Percentiles rank a stretch among this genome's conserved stretches.
phyloP scores from a whole-genome alignment of 2,113 vertebrate genomes.

The western clawed frog (Xenopus tropicalis) region DNA sequence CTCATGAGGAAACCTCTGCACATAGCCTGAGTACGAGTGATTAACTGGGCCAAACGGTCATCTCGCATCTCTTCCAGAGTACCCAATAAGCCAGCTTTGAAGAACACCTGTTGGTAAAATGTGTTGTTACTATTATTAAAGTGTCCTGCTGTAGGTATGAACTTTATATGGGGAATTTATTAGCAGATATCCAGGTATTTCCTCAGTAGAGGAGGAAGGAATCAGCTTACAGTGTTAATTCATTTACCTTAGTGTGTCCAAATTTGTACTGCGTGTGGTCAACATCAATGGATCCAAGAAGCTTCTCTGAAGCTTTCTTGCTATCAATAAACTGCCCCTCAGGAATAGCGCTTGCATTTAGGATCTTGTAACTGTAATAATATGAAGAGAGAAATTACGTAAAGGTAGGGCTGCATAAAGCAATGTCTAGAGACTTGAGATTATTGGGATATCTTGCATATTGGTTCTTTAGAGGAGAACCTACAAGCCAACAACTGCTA shows the following conservation, averaged over 20 bases:
- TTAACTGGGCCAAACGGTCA: slow-evolving; percentile 83
- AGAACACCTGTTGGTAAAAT: slow-evolving; percentile 74
- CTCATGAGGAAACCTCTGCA: slow-evolving; percentile 83
- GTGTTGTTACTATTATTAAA: too few relatives aligned
- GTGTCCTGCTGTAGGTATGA: too few relatives aligned
- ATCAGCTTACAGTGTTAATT: not conserved
- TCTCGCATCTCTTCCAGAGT: slow-evolving; percentile 88
- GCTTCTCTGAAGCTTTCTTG: slow-evolving; percentile 85
- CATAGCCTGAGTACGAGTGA: slow-evolving; percentile 88
- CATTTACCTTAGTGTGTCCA: slow-evolving; percentile 81
- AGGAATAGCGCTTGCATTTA: slow-evolving; percentile 83
- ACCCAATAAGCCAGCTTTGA: slow-evolving; percentile 89
- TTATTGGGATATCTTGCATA: not conserved
- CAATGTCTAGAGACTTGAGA: not conserved
- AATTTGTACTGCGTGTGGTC: slow-evolving; percentile 82
- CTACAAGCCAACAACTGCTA: too few relatives aligned
- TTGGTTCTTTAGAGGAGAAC: not conserved
- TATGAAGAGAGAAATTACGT: slow-evolving; percentile 8
- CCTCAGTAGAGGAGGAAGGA: too few relatives aligned
- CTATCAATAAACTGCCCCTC: slow-evolving; percentile 86
- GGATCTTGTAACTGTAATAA: slow-evolving; percentile 68
- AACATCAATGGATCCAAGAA: slow-evolving; percentile 77
- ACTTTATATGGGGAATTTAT: too few relatives aligned
- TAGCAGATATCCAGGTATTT: too few relatives aligned
- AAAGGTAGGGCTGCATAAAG: too few relatives aligned